Percentiles rank a stretch among this genome's conserved stretches.
Conservation (phyloP, 2,797 vertebrate species). For the Enteromius viviparus region DNA sequence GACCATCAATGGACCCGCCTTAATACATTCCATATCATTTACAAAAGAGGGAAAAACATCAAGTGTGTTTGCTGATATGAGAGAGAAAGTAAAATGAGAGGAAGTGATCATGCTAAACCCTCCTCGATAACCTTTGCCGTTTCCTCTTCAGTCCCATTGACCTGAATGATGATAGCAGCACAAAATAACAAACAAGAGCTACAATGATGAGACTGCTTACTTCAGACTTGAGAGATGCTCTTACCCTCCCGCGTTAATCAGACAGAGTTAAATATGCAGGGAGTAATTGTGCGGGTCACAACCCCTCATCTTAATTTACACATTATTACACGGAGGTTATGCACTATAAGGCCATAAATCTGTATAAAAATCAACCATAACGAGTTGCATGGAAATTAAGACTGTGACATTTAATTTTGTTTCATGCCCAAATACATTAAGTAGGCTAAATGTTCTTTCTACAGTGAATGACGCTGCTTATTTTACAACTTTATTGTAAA, state of each 20-base stretch:
- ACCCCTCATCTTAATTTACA: conserved; percentile 56
- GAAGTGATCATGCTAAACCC: conserved; percentile 54
- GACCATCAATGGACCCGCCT: too few species aligned
- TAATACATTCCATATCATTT: not conserved
- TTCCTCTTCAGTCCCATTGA: conserved; percentile 57
- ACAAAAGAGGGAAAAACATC: not conserved
- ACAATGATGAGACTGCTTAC: conserved; percentile 56
- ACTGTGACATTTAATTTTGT: conserved; percentile 20
- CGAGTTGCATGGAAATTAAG: conserved; percentile 21
- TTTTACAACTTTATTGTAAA: not conserved
- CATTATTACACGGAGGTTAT: conserved; percentile 36
- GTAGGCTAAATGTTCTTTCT: not conserved
- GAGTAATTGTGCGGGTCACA: conserved; percentile 58
- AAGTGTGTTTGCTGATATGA: conserved; percentile 24
- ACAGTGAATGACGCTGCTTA: not conserved
- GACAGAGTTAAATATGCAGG: conserved; percentile 58
- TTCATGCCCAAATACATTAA: not conserved
- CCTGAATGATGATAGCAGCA: conserved; percentile 54
- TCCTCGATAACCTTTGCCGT: conserved; percentile 61
- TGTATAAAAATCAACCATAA: conserved; percentile 40
- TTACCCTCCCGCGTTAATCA: conserved; percentile 55
- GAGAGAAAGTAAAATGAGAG: conserved; percentile 10
- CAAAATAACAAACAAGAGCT: conserved; percentile 54
- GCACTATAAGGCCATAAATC: conserved; percentile 40
- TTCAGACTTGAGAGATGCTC: conserved; percentile 56